These are phyloP conservation scores for Busseola fusca DNA, from an alignment of 2,888 invertebrate genomes.

Conservation along the genomic window DNA sequence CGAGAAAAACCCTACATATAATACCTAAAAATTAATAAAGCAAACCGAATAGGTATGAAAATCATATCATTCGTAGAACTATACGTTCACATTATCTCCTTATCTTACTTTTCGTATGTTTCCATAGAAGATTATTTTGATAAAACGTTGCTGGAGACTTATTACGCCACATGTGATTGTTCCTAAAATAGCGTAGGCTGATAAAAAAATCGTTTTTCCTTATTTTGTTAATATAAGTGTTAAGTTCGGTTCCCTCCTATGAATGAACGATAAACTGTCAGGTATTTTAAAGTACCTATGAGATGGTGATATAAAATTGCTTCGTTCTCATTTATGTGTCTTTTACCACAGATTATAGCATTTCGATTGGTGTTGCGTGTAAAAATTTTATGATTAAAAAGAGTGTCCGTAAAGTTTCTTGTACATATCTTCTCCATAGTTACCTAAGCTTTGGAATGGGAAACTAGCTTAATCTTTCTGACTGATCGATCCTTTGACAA, in stretches of 20 bases:
- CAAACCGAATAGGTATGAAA: neutral
- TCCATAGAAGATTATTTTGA: constrained; percentile 26
- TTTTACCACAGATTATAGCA: neutral
- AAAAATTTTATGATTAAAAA: too few relatives aligned
- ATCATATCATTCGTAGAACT: constrained; percentile 7
- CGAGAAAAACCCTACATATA: neutral
- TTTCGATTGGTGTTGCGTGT: neutral
- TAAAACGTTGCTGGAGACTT: constrained; percentile 43
- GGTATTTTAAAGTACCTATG: neutral
- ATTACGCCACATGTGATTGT: neutral
- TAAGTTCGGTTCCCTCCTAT: too few relatives aligned
- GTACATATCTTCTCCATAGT: too few relatives aligned
- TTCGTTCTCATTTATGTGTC: neutral
- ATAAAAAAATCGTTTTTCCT: too few relatives aligned
- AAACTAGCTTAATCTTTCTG: too few relatives aligned
- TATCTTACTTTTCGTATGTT: constrained; percentile 24
- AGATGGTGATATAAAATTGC: neutral
- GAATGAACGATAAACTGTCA: constrained; percentile 1
- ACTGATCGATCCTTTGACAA: too few relatives aligned
- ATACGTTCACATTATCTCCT: constrained; percentile 1
- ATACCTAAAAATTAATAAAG: neutral
- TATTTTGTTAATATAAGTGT: too few relatives aligned
- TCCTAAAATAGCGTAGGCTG: too few relatives aligned
- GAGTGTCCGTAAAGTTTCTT: too few relatives aligned
- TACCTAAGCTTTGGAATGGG: too few relatives aligned